Percentiles rank a stretch among this genome's conserved stretches.
Conservation (phyloP, 2,888 invertebrate species). For the Erebia palarica region DNA sequence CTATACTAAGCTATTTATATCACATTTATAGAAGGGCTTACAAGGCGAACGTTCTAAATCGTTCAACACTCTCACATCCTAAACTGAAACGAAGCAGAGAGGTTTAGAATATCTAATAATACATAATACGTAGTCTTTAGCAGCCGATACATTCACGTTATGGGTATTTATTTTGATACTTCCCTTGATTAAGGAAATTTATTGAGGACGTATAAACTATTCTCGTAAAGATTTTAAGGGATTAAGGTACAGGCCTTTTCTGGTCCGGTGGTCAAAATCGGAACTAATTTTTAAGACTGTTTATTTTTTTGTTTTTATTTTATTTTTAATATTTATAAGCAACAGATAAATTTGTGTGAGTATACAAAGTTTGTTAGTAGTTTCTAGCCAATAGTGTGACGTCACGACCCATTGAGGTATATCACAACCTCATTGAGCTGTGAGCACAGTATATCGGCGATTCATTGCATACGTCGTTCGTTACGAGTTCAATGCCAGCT, state of each 20-base stretch:
- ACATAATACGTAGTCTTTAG: conserved; percentile 15
- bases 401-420: too few species aligned
- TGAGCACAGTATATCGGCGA: conserved; percentile 37
- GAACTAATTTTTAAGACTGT: too few species aligned
- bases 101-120: conserved; percentile 12
- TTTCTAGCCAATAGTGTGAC: neutral
- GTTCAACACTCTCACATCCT: conserved; percentile 15
- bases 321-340: too few species aligned
- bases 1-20: neutral
- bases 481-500: conserved; percentile 44
- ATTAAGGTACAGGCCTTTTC: too few species aligned
- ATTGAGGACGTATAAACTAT: neutral
- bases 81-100: conserved; percentile 26
- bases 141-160: conserved; percentile 6
- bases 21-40: conserved; percentile 24
- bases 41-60: conserved; percentile 25
- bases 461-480: conserved; percentile 42
- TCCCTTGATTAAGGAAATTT: conserved; percentile 8
- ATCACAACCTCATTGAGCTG: conserved; percentile 25
- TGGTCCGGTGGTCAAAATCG: too few species aligned
- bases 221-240: too few species aligned
- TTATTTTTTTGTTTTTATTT: too few species aligned
- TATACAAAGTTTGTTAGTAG: too few species aligned
- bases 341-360: too few species aligned
- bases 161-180: conserved; percentile 1